Percentiles rank a stretch among this genome's conserved stretches.
Conservation (phyloP, 2,797 vertebrate species). For the Gouania willdenowi region DNA sequence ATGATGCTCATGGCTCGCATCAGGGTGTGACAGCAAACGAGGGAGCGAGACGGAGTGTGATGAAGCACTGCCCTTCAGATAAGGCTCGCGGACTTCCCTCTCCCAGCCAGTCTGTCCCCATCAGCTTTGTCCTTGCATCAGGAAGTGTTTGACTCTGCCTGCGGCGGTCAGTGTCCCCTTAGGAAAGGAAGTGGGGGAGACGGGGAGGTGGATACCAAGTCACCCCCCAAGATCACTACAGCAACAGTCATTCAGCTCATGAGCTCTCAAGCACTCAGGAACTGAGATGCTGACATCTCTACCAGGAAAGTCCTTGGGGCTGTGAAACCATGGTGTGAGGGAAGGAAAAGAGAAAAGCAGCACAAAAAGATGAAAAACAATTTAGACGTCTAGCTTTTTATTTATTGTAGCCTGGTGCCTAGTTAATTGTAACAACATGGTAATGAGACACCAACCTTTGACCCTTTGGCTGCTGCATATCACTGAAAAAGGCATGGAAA, state of each 20-base stretch:
- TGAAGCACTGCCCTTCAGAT: conserved; percentile 15
- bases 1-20: background rate
- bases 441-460: conserved; percentile 47
- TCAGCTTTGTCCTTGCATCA: conserved; percentile 33
- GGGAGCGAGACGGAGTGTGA: conserved; percentile 1
- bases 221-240: conserved; percentile 25
- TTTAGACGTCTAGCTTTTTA: background rate
- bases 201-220: conserved; percentile 30
- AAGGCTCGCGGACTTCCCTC: conserved; percentile 8
- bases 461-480: conserved; percentile 31
- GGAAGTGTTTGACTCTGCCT: conserved; percentile 36
- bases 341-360: too few relatives aligned
- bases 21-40: conserved; percentile 11
- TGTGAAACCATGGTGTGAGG: conserved; percentile 6
- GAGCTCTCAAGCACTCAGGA: background rate
- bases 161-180: conserved; percentile 3
- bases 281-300: conserved; percentile 20
- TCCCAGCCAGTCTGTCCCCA: conserved; percentile 9
- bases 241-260: conserved; percentile 14
- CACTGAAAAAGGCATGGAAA: conserved; percentile 40
- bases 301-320: conserved; percentile 13
- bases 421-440: conserved; percentile 53
- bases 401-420: too few relatives aligned
- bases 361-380: too few relatives aligned
- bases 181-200: conserved; percentile 8